Evolutionary conservation across 2,888 invertebrate genomes (phyloP).

Genomic region (Gortyna flavago): DNA sequence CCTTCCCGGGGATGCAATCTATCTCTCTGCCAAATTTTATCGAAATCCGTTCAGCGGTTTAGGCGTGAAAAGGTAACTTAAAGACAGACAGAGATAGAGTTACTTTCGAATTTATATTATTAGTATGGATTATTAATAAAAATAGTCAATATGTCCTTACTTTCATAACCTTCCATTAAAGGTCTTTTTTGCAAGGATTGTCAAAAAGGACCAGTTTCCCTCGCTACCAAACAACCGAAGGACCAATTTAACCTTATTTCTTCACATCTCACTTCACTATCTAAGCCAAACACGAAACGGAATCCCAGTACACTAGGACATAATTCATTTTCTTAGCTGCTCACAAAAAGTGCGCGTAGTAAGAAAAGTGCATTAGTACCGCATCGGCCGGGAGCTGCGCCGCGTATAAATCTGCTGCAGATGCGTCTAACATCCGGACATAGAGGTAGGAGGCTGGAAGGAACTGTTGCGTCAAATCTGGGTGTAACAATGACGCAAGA

Average conservation of each 20-base stretch:
- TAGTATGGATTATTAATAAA: too few species aligned
- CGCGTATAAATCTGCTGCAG: constrained; percentile 72
- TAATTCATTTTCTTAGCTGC: constrained; percentile 59
- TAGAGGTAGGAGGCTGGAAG: constrained; percentile 47
- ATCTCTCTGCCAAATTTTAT: too few species aligned
- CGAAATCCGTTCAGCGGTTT: too few species aligned
- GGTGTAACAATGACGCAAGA: neutral
- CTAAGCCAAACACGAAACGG: constrained; percentile 27
- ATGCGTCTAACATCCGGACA: constrained; percentile 61
- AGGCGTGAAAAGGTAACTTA: too few species aligned
- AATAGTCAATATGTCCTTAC: neutral
- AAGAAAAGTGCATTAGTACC: constrained; percentile 69
- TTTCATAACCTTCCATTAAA: neutral
- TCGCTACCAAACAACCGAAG: neutral
- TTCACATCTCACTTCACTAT: neutral
- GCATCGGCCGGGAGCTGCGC: constrained; percentile 54
- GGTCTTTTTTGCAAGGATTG: neutral
- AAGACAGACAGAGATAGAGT: too few species aligned
- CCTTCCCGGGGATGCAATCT: too few species aligned
- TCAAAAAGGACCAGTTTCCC: neutral
- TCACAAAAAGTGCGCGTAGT: constrained; percentile 60
- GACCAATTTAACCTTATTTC: neutral
- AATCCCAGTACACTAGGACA: constrained; percentile 23
- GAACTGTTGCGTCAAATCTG: neutral
- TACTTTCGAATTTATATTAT: too few species aligned